Percentiles rank a stretch among this genome's conserved stretches.
Evolutionary conservation across 92 coral and sea anemone species (phyloP).

Genomic region (Phenganax subtilis): DNA sequence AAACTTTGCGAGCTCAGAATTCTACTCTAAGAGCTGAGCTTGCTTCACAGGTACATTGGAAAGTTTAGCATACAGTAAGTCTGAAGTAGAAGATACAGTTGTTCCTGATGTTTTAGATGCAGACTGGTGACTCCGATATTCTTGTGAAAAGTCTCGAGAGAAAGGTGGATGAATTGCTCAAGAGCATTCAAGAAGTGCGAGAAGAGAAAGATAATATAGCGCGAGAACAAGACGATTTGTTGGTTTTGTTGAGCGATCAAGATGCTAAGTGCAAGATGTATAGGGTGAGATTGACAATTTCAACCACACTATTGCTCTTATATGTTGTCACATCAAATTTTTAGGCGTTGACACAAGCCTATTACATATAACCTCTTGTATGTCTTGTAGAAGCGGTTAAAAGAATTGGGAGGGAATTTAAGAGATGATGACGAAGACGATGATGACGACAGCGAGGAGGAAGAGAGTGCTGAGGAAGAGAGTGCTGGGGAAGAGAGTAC

Average conservation of each 20-base stretch:
- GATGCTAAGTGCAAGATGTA: slow-evolving; percentile 60
- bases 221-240: slow-evolving; percentile 79
- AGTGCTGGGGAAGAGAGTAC: neutral
- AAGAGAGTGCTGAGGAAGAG: slow-evolving; percentile 35
- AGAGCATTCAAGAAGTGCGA: slow-evolving; percentile 40
- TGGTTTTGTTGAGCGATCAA: slow-evolving; percentile 85
- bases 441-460: slow-evolving; percentile 52
- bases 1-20: slow-evolving; percentile 58
- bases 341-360: too few relatives aligned
- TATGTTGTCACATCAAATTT: neutral
- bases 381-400: slow-evolving; percentile 59
- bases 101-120: slow-evolving; percentile 33
- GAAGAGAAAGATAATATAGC: slow-evolving; percentile 57
- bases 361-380: neutral
- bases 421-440: slow-evolving; percentile 77
- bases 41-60: slow-evolving; percentile 51
- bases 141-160: slow-evolving; percentile 61
- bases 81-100: neutral
- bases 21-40: slow-evolving; percentile 63
- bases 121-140: slow-evolving; percentile 41
- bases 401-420: slow-evolving; percentile 61
- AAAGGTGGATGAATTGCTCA: slow-evolving; percentile 45
- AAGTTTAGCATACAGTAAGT: neutral
- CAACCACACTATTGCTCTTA: neutral
- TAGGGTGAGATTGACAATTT: slow-evolving; percentile 55